phyloP scores from a whole-genome alignment of 2,113 vertebrate species.

The Chiloscyllium plagiosum region DNA sequence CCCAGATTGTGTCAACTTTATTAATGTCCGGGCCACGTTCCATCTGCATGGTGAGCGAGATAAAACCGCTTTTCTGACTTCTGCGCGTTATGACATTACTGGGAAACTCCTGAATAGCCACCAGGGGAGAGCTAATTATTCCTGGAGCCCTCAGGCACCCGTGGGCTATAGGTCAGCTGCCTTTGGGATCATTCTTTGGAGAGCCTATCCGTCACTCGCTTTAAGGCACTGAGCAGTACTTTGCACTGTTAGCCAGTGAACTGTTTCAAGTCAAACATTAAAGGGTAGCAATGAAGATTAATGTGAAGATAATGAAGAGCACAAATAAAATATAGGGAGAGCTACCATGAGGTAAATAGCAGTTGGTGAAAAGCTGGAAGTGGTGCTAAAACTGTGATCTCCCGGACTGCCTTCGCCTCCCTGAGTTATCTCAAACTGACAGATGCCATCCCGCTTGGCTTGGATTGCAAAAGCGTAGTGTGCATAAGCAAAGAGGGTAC shows the following conservation, averaged over 20 bases:
- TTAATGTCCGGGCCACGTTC: not conserved
- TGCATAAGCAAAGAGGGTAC: too few relatives aligned
- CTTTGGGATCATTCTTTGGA: not conserved
- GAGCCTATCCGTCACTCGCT: not conserved
- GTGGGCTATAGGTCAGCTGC: not conserved
- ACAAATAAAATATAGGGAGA: not conserved
- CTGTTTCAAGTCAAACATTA: not conserved
- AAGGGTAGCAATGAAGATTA: not conserved
- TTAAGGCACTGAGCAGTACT: not conserved
- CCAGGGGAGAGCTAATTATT: not conserved
- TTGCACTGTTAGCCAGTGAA: not conserved
- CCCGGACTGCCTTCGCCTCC: not conserved
- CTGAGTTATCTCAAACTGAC: not conserved
- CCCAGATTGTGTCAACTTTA: not conserved
- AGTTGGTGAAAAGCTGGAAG: not conserved
- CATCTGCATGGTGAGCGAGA: not conserved
- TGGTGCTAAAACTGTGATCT: not conserved
- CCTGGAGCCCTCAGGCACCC: not conserved
- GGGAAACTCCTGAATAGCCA: not conserved
- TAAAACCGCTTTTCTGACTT: not conserved
- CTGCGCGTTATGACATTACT: not conserved
- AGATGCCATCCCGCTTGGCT: not conserved
- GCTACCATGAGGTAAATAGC: not conserved
- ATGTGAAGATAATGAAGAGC: not conserved
- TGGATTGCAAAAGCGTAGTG: fast-evolving